A percentile compares a stretch with the other conserved stretches of the same genome.
These are phyloP conservation scores for Morpho deidamia DNA, from an alignment of 2,888 invertebrate species.

Conservation along the genomic window DNA sequence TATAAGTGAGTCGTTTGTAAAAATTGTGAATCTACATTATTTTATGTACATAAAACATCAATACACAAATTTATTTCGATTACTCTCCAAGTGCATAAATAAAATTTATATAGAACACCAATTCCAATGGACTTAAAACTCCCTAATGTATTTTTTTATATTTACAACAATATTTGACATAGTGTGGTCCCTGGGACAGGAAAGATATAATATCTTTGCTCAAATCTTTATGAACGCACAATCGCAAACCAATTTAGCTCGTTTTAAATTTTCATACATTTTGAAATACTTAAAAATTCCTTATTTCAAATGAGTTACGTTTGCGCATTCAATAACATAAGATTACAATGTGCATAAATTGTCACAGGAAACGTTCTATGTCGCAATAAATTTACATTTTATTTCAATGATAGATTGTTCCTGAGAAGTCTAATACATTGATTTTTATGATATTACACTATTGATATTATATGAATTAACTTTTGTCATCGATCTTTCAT, in stretches of 20 bases:
- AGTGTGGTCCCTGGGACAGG: slow-evolving; percentile 33
- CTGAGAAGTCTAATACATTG: too few relatives aligned
- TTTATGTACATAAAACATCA: slow-evolving; percentile 45
- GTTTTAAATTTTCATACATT: not conserved
- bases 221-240: slow-evolving; percentile 22
- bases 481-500: not conserved
- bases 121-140: slow-evolving; percentile 54
- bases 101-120: slow-evolving; percentile 42
- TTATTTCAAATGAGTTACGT: slow-evolving; percentile 13
- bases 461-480: too few relatives aligned
- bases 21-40: slow-evolving; percentile 24
- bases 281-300: not conserved
- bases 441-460: too few relatives aligned
- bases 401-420: not conserved
- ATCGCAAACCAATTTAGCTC: slow-evolving; percentile 11
- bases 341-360: slow-evolving; percentile 9
- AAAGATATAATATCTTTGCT: slow-evolving; percentile 9
- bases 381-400: slow-evolving; percentile 24
- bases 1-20: slow-evolving; percentile 28
- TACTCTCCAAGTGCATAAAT: slow-evolving; percentile 47
- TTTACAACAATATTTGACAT: slow-evolving; percentile 51
- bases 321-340: slow-evolving; percentile 24
- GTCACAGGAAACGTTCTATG: slow-evolving; percentile 35
- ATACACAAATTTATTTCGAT: slow-evolving; percentile 51
- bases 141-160: slow-evolving; percentile 49